Percentiles rank a stretch among this genome's conserved stretches.
phyloP scores from a whole-genome alignment of 2,888 invertebrate genomes.

The Athalia rosae region DNA sequence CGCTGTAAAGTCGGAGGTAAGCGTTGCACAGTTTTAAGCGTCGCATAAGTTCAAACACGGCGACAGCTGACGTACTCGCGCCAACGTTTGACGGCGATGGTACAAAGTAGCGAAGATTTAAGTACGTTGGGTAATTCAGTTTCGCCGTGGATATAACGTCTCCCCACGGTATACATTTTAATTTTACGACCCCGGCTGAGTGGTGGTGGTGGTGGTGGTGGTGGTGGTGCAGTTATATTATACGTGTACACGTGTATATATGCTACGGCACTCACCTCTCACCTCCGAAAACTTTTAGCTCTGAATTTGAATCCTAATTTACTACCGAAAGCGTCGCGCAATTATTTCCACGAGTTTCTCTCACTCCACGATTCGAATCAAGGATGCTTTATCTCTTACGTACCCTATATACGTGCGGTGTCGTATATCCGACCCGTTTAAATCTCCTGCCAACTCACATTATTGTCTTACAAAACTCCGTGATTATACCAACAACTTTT shows the following conservation, averaged over 20 bases:
- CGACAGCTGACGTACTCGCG: slow-evolving; percentile 10
- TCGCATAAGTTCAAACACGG: not conserved
- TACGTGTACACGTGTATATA: not conserved
- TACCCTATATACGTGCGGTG: too few species aligned
- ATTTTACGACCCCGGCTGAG: slow-evolving; percentile 21
- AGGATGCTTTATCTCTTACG: too few species aligned
- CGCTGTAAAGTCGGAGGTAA: too few species aligned
- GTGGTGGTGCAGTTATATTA: too few species aligned
- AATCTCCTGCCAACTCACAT: too few species aligned
- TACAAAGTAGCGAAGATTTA: slow-evolving; percentile 10
- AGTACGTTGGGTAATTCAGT: slow-evolving; percentile 6
- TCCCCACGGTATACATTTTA: slow-evolving; percentile 15
- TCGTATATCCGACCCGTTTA: too few species aligned
- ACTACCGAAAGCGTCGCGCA: slow-evolving; percentile 2
- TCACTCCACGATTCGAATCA: not conserved
- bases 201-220: too few species aligned
- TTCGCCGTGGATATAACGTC: not conserved
- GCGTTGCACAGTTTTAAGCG: not conserved
- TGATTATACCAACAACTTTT: too few species aligned
- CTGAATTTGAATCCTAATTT: not conserved
- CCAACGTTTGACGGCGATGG: not conserved
- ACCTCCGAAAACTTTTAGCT: not conserved
- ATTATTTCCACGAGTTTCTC: not conserved
- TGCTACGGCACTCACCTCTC: not conserved
- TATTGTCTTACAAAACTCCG: too few species aligned